Conservation (phyloP, 2,888 invertebrate genomes). For the Sturmia bella region DNA sequence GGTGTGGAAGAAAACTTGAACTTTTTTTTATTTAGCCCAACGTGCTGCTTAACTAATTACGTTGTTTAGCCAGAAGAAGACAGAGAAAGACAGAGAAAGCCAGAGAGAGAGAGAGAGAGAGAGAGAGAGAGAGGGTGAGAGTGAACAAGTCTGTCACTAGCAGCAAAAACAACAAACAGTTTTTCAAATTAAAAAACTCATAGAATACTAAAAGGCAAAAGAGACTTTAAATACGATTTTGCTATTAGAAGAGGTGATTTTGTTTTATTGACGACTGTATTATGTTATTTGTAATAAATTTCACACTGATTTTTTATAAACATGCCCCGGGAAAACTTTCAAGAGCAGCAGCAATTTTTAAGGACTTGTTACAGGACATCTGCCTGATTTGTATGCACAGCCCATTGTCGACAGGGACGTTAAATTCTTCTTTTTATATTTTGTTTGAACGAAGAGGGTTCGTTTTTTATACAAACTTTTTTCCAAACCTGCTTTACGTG, state of each 20-base stretch:
- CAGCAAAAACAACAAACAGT: not conserved
- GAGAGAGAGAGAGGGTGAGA: no score
- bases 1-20: not conserved
- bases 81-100: no score
- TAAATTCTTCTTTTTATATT: conserved; percentile 20
- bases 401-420: conserved; percentile 51
- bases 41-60: conserved; percentile 66
- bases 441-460: not conserved
- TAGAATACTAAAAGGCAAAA: conserved; percentile 27
- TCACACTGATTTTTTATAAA: conserved; percentile 63
- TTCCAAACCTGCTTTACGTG: conserved; percentile 53
- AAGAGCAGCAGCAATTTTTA: not conserved
- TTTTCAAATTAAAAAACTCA: conserved; percentile 21
- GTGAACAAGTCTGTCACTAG: not conserved
- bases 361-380: conserved; percentile 6
- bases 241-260: conserved; percentile 56
- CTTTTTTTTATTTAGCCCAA: conserved; percentile 46
- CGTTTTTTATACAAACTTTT: not conserved
- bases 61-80: conserved; percentile 38
- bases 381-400: conserved; percentile 63
- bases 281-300: conserved; percentile 61
- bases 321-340: no score
- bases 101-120: not conserved
- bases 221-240: conserved; percentile 22
- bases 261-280: conserved; percentile 61